Evolutionary conservation across 2,888 invertebrate species (phyloP), one percentile per base, ranked within the genome.

Genomic region (Lapara coniferarum): DNA sequence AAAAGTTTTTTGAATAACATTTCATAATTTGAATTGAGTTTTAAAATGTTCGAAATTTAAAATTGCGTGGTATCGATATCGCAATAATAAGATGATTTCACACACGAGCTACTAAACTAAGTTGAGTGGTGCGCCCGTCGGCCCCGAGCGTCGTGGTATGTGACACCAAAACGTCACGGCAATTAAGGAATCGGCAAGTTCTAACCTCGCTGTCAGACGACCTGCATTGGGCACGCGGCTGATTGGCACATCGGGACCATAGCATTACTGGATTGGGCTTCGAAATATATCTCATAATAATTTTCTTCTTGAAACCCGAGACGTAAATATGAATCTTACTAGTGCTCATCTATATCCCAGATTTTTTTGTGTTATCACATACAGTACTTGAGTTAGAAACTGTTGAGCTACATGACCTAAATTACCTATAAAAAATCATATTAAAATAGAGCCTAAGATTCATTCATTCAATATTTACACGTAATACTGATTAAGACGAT

Each of bases 151-250:
- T 74, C 75, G 78, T 78, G 89, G 91, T 90, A 89, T 92, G 88
- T 91, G 93, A 91, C 93, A 93, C 92, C 93, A 91, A 92, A 92
- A 93, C 93, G 93, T 93, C 93, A 92, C 87, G 88, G 92, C 93
- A 93, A 93, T 93, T 93, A 93, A 92, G 93, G 93, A 93, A 93
- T 92, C 93, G 91, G 92, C 92, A 93, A 92, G 92, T 89, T 89
- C 85, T 92, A 92, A 92, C 92, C 92, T 89, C 91, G 85, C 88
- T 89, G 91, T 89, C 91, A 89, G 86, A 84, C 82, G 78, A 81
- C 86, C 85, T 88, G 90, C 87, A 88, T 88, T 85, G 88, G 89
- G 86, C 85, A 84, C 85, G 86, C 88, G 84, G 85, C 85, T 93
- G 93, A 93, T 93, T 93, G 93, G 89, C 90, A 85, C 79, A 67